phyloP scores from a whole-genome alignment of 2,797 vertebrate species.

The Echiichthys vipera region DNA sequence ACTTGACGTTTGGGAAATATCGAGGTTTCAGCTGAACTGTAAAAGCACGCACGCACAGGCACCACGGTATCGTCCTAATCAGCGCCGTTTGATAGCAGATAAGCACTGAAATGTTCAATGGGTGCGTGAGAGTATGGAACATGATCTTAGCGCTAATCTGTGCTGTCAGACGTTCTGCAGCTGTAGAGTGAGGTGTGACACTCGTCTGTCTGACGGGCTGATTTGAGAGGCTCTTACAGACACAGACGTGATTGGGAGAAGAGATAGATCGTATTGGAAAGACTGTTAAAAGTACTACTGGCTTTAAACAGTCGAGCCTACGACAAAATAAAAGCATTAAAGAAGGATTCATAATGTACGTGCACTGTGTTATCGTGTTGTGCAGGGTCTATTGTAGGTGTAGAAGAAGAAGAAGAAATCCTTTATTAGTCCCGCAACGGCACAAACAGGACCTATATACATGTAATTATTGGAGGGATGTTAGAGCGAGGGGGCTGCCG shows the following conservation, averaged over 20 bases:
- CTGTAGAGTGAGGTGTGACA: slow-evolving; percentile 45
- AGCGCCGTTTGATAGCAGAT: neutral
- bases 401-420: too few species aligned
- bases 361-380: neutral
- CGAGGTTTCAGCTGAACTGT: neutral
- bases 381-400: neutral
- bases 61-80: neutral
- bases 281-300: neutral
- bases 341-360: neutral
- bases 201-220: slow-evolving; percentile 20
- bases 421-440: too few species aligned
- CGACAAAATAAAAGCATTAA: neutral
- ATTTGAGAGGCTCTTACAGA: slow-evolving; percentile 40
- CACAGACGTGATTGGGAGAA: slow-evolving; percentile 9
- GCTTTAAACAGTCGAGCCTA: neutral
- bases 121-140: slow-evolving; percentile 1
- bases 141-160: slow-evolving; percentile 16
- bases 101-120: slow-evolving; percentile 18
- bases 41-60: neutral
- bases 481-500: too few species aligned
- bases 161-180: slow-evolving; percentile 19
- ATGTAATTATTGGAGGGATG: too few species aligned
- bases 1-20: slow-evolving; percentile 28
- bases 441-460: too few species aligned
- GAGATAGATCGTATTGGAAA: neutral